These are phyloP conservation scores for Steinernema khuongi DNA, from an alignment of 1,140 invertebrate species.

Conservation along the genomic window DNA sequence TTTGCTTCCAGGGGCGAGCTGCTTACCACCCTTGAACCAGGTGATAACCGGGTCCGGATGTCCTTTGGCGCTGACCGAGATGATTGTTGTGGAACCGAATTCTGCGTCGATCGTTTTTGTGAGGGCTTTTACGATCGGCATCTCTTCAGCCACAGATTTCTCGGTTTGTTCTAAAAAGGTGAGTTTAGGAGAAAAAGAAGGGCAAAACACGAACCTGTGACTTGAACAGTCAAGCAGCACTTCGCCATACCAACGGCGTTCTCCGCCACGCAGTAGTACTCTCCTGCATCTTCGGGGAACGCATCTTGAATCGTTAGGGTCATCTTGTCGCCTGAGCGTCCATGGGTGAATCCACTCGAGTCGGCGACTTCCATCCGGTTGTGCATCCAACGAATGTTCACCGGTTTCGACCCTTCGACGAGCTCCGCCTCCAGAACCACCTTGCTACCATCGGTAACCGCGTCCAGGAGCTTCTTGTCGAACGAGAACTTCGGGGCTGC, in stretches of 20 bases:
- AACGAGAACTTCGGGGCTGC: slow-evolving; percentile 25
- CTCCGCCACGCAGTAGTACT: slow-evolving; percentile 79
- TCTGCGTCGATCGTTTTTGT: slow-evolving; percentile 29
- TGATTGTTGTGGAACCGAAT: slow-evolving; percentile 19
- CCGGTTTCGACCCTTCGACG: slow-evolving; percentile 50
- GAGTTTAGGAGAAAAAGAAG: background rate
- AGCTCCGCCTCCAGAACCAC: slow-evolving; percentile 44
- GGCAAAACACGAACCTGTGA: slow-evolving; percentile 37
- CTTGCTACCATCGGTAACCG: slow-evolving; percentile 27
- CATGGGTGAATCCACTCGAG: slow-evolving; percentile 39
- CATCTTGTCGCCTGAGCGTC: slow-evolving; percentile 35
- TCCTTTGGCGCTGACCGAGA: slow-evolving; percentile 18
- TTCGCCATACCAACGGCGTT: slow-evolving; percentile 64
- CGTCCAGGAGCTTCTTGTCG: slow-evolving; percentile 8
- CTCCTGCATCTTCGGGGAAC: slow-evolving; percentile 82
- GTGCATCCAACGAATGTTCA: slow-evolving; percentile 45
- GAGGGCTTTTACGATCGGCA: slow-evolving; percentile 20
- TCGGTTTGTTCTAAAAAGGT: slow-evolving; percentile 31
- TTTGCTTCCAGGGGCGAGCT: slow-evolving; percentile 29
- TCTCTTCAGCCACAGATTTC: slow-evolving; percentile 29
- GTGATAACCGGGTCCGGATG: slow-evolving; percentile 49
- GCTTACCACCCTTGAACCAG: slow-evolving; percentile 39
- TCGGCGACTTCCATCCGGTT: slow-evolving; percentile 44
- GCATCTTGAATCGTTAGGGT: slow-evolving; percentile 79
- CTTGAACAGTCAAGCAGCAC: slow-evolving; percentile 36